These are phyloP conservation scores for Harpalus rufipes DNA, from an alignment of 2,888 invertebrate genomes.

Conservation along the genomic window DNA sequence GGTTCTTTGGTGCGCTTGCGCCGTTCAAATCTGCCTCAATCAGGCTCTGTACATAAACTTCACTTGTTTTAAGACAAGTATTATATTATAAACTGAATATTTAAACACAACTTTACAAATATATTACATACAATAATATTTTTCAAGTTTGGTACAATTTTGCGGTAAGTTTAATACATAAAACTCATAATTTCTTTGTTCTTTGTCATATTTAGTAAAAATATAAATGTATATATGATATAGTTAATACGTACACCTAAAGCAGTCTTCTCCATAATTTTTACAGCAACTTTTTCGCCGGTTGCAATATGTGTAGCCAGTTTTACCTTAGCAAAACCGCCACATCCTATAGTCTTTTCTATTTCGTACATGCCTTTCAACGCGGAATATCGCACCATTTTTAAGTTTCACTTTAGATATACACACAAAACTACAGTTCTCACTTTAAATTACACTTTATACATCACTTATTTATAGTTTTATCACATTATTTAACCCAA, in stretches of 20 bases:
- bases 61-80: too few species aligned
- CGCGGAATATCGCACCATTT: constrained; percentile 78
- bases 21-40: too few species aligned
- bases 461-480: constrained; percentile 9
- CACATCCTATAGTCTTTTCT: constrained; percentile 85
- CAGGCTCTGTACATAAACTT: too few species aligned
- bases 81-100: too few species aligned
- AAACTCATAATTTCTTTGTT: too few species aligned
- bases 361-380: constrained; percentile 83
- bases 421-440: constrained; percentile 7
- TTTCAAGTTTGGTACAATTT: too few species aligned
- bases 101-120: too few species aligned
- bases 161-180: too few species aligned
- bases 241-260: constrained; percentile 78
- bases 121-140: too few species aligned
- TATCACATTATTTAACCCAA: constrained; percentile 14
- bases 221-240: neutral
- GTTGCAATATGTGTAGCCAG: constrained; percentile 88
- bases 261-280: constrained; percentile 88
- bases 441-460: constrained; percentile 20
- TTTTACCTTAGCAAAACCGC: constrained; percentile 91
- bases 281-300: constrained; percentile 89
- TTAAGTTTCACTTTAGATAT: constrained; percentile 61
- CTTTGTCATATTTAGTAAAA: too few species aligned
- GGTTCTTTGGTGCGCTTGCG: too few species aligned